Conservation (phyloP, 2,797 vertebrate genomes). For the Ctenochaetus hawaiiensis region DNA sequence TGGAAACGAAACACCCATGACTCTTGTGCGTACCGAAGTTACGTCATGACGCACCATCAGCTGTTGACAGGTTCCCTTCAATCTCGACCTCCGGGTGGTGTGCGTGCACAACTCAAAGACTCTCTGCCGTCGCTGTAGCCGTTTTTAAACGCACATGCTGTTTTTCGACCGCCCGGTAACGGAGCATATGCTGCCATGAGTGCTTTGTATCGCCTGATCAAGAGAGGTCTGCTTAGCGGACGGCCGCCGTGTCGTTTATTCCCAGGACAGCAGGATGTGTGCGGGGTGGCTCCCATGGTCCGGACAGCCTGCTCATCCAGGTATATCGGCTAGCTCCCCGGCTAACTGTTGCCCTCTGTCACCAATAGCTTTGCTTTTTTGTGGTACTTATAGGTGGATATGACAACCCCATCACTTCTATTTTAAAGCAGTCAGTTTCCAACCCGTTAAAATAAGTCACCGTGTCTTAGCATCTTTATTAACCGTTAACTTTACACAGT, state of each 20-base stretch:
- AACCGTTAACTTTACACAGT: neutral
- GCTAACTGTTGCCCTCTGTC: constrained; percentile 63
- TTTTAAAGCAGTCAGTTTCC: neutral
- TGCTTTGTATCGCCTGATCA: constrained; percentile 74
- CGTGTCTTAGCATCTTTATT: neutral
- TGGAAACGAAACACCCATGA: constrained; percentile 11
- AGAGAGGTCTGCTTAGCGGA: constrained; percentile 63
- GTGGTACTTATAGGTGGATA: neutral
- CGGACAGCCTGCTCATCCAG: constrained; percentile 76
- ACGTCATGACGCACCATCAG: constrained; percentile 76
- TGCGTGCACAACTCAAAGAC: neutral
- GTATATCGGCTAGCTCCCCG: constrained; percentile 68
- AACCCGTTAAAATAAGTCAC: neutral
- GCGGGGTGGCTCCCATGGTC: constrained; percentile 37
- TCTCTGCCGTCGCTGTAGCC: constrained; percentile 12
- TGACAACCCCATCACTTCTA: neutral
- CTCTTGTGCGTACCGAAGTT: neutral
- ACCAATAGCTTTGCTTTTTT: neutral
- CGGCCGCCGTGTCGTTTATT: constrained; percentile 55
- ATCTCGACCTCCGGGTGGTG: constrained; percentile 44
- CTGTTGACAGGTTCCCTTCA: constrained; percentile 52
- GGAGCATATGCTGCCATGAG: constrained; percentile 75
- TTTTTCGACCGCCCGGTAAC: constrained; percentile 30
- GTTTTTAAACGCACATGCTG: constrained; percentile 55
- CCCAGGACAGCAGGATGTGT: constrained; percentile 51